Base-by-base conservation (phyloP, 1,140 invertebrate genomes). In the Maniola jurtina region DNA sequence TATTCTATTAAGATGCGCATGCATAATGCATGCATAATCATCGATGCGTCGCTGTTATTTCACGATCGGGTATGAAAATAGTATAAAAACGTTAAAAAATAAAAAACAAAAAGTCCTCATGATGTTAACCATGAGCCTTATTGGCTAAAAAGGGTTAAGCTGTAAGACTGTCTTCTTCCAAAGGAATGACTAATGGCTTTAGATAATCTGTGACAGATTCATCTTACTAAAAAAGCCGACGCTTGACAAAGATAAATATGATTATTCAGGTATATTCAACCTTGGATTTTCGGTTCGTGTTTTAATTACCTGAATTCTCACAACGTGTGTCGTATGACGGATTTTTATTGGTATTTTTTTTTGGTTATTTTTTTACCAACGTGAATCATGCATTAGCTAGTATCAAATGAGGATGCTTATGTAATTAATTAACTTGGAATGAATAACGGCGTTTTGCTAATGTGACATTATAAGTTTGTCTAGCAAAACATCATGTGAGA, bases 141-240 rank as follows among this genome's bases (percentile, higher is more conserved):
- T 89, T 89, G 88, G 88, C 83, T 89, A 84, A 89, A 88, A 90
- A 90, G 88, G 88, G 86, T 90, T 90, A 80, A 84, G 79, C 86
- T 90, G 86, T 87, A 85, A 90, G 79, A 85, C 80, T 83, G 81
- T 76, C 84, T 72, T 74, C 72, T 76, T 77, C 73, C 80, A 90
- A 88, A 88, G 81, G 80, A 88, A 86, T 90, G 85, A 90, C 58
- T 80, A 90, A 90, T 89, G 69, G 61, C 61, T 60, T 40, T 58
- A 88, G 86, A 90, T 88, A 89, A 89, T 89, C 88, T 88, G 79
- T 89, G 85, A 88, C 88, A 90, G 85, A 89, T 89, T 75, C 85
- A 77, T 87, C 83, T 88, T 87, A 83, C 69, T 81, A 88, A 89
- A 89, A 90, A 88, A 87, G 81, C 80, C 82, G 86, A 79, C 84